Evolutionary conservation across 2,113 vertebrate genomes (phyloP).

Genomic region (human (Homo sapiens)): DNA sequence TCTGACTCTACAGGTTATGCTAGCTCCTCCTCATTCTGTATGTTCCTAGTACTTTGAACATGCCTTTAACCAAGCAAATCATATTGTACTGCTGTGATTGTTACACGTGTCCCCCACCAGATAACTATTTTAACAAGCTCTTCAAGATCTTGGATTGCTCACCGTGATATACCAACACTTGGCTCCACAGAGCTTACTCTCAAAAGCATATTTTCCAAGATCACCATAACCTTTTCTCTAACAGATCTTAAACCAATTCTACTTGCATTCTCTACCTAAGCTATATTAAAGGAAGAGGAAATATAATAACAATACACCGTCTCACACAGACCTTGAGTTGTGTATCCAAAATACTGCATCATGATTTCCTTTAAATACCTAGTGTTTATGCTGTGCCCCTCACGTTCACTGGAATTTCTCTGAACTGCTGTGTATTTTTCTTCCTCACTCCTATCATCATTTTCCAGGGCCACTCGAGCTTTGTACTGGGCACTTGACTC

Average conservation of each 20-base stretch:
- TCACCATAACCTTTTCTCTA: conserved; percentile 18
- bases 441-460: conserved; percentile 96
- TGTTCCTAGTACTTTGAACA: background rate
- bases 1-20: background rate
- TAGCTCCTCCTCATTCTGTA: background rate
- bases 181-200: background rate
- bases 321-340: conserved; percentile 62
- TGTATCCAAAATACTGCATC: conserved; percentile 69
- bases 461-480: conserved; percentile 97
- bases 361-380: conserved; percentile 86
- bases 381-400: conserved; percentile 89
- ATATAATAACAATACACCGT: conserved; percentile 50
- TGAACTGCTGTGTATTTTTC: conserved; percentile 98
- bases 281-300: conserved; percentile 54
- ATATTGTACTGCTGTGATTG: background rate
- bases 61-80: background rate
- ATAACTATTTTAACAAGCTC: background rate
- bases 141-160: background rate
- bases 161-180: background rate
- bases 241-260: conserved; percentile 35
- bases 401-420: conserved; percentile 90
- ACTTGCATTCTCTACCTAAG: conserved; percentile 50
- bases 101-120: background rate
- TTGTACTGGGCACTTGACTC: conserved; percentile 98
- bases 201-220: background rate